Base-by-base conservation (phyloP, 2,888 invertebrate genomes). In the Caenorhabditis wallacei region DNA sequence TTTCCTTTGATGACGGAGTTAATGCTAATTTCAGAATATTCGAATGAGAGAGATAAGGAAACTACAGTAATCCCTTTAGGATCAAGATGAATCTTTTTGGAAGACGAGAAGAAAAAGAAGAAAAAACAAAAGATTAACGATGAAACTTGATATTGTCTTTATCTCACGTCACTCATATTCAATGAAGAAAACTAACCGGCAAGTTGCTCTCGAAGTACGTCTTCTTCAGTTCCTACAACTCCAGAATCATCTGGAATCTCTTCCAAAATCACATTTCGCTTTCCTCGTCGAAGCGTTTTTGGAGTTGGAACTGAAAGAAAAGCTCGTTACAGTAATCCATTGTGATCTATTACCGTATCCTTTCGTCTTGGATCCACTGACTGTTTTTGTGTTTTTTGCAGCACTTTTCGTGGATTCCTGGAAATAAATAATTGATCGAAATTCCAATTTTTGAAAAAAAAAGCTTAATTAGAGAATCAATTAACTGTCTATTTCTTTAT, bases 181-280 rank as follows among this genome's bases (percentile, higher is more conserved):
- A 30, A 30, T 7, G 22, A 35, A 53, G n/a, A 24, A 56, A 10
- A 79, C 71, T 70, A 64, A 80, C 80, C 80, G 16, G 68, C 43
- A 1, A 80, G 61, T 72, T 80, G 80, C 43, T 80, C 80, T 18
- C 80, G 66, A 37, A 80, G 66, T 40, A 80, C 66, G 26, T 80
- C 80, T 53, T 80, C 80, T 18, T 80, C 80, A 11, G 66, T 59
- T 26, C 71, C 79, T 11, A 80, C 1, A 48, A 54, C 2, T 18
- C 20, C 54, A 8, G 37, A 16, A 35, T 66, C 66, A 53, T 68
- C 72, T 35, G 80, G 80, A 56, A 75, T 69, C 70, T 84, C 72
- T 59, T 84, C 84, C 11, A 81, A 53, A 56, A 79, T 70, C 56
- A 84, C 80, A 26, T 84, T 74, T 57, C 84, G 61, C 30, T 82